Evolutionary conservation across 30 jellyfish, hydroid and myxozoan genomes (phyloP), one percentile per base, ranked within the genome.

Genomic region (Aurelia sp.): DNA sequence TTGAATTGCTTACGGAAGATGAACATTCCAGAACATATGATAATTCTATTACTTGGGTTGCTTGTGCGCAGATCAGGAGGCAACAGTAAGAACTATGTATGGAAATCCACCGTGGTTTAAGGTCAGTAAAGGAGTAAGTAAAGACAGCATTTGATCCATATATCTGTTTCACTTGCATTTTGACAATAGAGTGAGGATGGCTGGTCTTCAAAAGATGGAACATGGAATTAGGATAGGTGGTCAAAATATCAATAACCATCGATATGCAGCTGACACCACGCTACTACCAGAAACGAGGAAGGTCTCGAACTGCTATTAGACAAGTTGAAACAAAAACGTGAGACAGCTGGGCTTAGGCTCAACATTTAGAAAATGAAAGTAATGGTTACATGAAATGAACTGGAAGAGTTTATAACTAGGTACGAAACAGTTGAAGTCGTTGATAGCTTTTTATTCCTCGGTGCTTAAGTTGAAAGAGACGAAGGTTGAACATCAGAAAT

Each of bases 11-110:
- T 76, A 59, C 27, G 87, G 82, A 3, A 51, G 22, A 76, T 76
- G 77, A 58, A 61, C 87, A 76, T 55, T 48, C 87, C 81, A 51
- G 87, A 76, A 61, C 87, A 76, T 1, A 53, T 58, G 77, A 76
- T 76, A 53, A 61, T 76, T 53, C 23, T 78, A 40, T 51, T 78
- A 37, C 62, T 0, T 1, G 57, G 44, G 22, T 61, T 78, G 44
- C 4, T 61, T 78, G 37, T 57, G 35, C 37, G 40, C 17, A 12
- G 60, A 78, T 50, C 41, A 78, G 31, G 66, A 35, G 33, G 78
- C 77, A 16, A 37, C 37, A 13, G 82, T 78, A 12, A 18, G 78
- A 58, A 30, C 82, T 6, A 19, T 21, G n/a, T 17, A 11, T 18
- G 27, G 89, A 41, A n/a, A 20, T 0, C 58, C n/a, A 78, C 41